Evolutionary conservation across 1,140 invertebrate genomes (phyloP).

Genomic region (Eurosta solidaginis): DNA sequence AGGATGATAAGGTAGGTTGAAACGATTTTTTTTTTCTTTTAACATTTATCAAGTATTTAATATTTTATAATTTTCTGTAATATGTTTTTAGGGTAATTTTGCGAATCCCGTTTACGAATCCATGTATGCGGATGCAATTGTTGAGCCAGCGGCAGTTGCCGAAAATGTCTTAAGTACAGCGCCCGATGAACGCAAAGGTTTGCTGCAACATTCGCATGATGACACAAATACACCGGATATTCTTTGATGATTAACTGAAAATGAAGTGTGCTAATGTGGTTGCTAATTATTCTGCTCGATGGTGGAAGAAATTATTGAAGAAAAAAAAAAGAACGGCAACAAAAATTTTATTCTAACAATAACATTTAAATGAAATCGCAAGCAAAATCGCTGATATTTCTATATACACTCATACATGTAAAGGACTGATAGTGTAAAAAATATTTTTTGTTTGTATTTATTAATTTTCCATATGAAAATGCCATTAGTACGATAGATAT

Average conservation of each 20-base stretch:
- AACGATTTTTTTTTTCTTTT: neutral
- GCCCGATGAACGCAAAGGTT: slow-evolving; percentile 53
- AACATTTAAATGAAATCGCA: neutral
- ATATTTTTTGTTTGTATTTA: neutral
- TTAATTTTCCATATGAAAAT: neutral
- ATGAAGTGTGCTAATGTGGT: slow-evolving; percentile 46
- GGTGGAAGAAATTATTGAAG: neutral
- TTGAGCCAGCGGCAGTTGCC: slow-evolving; percentile 43
- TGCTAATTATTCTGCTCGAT: neutral
- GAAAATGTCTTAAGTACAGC: slow-evolving; percentile 51
- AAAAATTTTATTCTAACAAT: neutral
- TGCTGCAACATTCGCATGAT: slow-evolving; percentile 56
- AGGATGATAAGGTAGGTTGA: slow-evolving; percentile 65
- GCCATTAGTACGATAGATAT: neutral
- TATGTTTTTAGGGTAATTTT: slow-evolving; percentile 68
- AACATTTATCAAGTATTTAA: neutral
- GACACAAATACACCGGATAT: slow-evolving; percentile 56
- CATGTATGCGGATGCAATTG: slow-evolving; percentile 67
- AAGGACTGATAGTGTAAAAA: slow-evolving; percentile 28
- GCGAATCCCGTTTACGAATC: slow-evolving; percentile 85
- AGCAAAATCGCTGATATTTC: neutral
- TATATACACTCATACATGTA: slow-evolving; percentile 4
- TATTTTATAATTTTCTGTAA: neutral
- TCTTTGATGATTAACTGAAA: slow-evolving; percentile 54
- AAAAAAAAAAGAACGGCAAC: neutral